Base-by-base conservation (phyloP, 2,888 invertebrate genomes). In the Saturnia pavonia region DNA sequence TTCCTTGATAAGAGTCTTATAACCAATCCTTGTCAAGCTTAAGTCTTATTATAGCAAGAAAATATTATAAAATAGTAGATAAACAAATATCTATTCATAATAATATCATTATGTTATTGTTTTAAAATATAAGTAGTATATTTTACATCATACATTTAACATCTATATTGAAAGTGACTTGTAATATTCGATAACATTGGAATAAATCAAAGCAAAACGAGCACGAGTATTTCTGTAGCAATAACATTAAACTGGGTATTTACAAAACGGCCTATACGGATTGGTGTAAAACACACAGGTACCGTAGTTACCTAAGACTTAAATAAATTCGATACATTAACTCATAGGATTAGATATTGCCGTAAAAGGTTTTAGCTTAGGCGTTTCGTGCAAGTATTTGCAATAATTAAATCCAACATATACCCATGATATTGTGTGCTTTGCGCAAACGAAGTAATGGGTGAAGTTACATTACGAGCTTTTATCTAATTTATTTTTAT, bases 401-500 rank as follows among this genome's bases (percentile, higher is more conserved):
- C 86, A 88, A 89, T 88, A 90, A 92, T 92, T 91, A 91, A 92
- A 91, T 90, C 86, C 86, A 78, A 85, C 83, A 85, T 85, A 88
- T 85, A 88, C 84, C 86, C 88, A 85, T 86, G 88, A 86, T 88
- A 88, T 88, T 85, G 86, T 85, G 78, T 86, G 88, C 88, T 91
- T 90, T 86, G 89, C 84, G 86, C 82, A 79, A 83, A 79, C 76
- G 75, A 82, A 81, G 86, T 91, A 91, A 92, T 88, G 89, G 88
- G 80, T 82, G 84, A 91, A 91, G 91, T 92, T 92, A 89, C 89
- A 91, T 90, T 91, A 90, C 87, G 84, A 86, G 92, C 90, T 91
- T 91, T 91, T 89, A 89, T 91, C 89, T 92, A 89, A 92, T 92
- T 91, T 92, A 91, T 91, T 92, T 92, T 92, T 92, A 92, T 88